phyloP scores from a whole-genome alignment of 2,797 vertebrate species.

The Phylloscopus collybita region DNA sequence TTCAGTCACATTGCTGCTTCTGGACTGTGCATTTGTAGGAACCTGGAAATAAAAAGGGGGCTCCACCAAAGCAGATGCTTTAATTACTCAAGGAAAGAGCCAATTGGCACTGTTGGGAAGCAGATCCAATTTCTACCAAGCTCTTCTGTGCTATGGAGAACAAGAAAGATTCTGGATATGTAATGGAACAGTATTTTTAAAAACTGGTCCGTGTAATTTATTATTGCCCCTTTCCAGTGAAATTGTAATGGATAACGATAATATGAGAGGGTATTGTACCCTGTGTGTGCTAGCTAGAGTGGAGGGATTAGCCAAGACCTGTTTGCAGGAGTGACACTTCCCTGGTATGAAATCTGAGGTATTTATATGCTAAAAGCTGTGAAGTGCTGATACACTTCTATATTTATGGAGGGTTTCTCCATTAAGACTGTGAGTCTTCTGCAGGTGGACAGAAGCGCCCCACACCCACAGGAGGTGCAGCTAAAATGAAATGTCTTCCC shows the following conservation, averaged over 20 bases:
- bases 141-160: neutral
- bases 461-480: neutral
- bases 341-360: neutral
- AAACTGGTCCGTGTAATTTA: neutral
- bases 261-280: neutral
- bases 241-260: neutral
- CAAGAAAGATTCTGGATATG: neutral
- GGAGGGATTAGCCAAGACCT: neutral
- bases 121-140: neutral
- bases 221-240: neutral
- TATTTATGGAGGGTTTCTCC: conserved; percentile 11
- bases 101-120: neutral
- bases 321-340: neutral
- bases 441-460: neutral
- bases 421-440: neutral
- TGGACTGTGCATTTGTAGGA: neutral
- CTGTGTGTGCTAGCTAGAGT: neutral
- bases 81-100: neutral
- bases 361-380: neutral
- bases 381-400: neutral
- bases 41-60: neutral
- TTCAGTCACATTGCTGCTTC: neutral
- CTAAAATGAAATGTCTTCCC: neutral
- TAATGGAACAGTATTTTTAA: neutral
- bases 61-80: neutral